Conservation (phyloP, 2,888 invertebrate genomes). For the Aplocera efformata region DNA sequence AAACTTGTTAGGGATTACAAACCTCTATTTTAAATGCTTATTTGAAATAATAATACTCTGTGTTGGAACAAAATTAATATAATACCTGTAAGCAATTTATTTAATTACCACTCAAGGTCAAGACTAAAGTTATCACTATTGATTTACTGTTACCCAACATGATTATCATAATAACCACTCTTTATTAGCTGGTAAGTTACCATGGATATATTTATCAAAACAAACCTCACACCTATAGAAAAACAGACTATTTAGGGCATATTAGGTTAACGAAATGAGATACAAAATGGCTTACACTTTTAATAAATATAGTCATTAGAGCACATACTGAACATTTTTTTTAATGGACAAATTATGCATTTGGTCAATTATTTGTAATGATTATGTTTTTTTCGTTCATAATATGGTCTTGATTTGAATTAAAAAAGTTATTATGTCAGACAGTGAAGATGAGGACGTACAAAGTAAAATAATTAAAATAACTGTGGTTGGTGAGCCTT, state of each 20-base stretch:
- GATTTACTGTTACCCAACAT: constrained; percentile 13
- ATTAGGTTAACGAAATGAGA: not conserved
- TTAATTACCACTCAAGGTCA: constrained; percentile 16
- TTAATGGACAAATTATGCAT: too few relatives aligned
- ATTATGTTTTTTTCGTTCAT: constrained; percentile 14
- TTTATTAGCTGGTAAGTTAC: constrained; percentile 31
- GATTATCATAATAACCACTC: constrained; percentile 15
- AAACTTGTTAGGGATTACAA: too few relatives aligned
- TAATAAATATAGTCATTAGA: too few relatives aligned
- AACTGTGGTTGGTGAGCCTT: constrained; percentile 89
- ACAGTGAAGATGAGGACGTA: constrained; percentile 82
- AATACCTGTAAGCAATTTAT: too few relatives aligned
- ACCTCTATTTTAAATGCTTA: too few relatives aligned
- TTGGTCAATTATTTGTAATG: too few relatives aligned
- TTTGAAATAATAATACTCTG: too few relatives aligned
- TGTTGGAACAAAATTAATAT: too few relatives aligned
- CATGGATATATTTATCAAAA: constrained; percentile 41
- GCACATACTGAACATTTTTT: too few relatives aligned
- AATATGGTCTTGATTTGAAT: constrained; percentile 2
- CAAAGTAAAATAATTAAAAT: constrained; percentile 86
- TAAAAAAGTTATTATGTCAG: constrained; percentile 75
- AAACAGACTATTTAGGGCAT: constrained; percentile 6
- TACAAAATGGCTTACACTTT: not conserved
- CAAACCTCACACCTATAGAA: constrained; percentile 27
- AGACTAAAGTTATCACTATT: constrained; percentile 18